phyloP scores from a whole-genome alignment of 2,113 vertebrate genomes.

The Xerus inauris region DNA sequence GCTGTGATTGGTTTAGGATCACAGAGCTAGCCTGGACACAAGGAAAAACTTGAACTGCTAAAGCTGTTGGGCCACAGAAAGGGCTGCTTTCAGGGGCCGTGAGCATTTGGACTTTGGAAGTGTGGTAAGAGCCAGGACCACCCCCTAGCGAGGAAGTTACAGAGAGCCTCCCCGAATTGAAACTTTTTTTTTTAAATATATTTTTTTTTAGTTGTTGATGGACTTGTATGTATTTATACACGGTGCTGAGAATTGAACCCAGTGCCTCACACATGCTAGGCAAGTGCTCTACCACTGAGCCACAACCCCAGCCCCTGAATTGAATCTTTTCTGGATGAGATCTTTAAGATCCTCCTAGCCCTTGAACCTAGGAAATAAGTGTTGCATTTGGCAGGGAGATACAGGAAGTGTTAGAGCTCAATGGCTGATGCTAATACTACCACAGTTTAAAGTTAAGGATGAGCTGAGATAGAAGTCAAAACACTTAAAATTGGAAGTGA shows the following conservation, averaged over 20 bases:
- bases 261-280: too few species aligned
- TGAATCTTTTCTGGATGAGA: not conserved
- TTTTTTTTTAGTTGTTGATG: too few species aligned
- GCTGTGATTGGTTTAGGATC: not conserved
- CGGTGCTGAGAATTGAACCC: too few species aligned
- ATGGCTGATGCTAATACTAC: not conserved
- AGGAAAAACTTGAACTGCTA: not conserved
- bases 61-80: not conserved
- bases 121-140: not conserved
- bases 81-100: not conserved
- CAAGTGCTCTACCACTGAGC: too few species aligned
- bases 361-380: not conserved
- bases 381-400: not conserved
- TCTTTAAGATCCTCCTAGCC: not conserved
- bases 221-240: too few species aligned
- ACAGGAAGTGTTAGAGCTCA: too few species aligned
- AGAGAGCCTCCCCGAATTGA: not conserved
- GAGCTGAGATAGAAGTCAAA: not conserved
- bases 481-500: not conserved
- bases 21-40: not conserved
- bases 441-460: not conserved
- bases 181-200: too few species aligned
- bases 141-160: not conserved
- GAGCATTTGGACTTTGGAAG: not conserved
- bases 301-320: too few species aligned